Conservation (phyloP, 2,888 invertebrate genomes). For the Dryobota labecula region DNA sequence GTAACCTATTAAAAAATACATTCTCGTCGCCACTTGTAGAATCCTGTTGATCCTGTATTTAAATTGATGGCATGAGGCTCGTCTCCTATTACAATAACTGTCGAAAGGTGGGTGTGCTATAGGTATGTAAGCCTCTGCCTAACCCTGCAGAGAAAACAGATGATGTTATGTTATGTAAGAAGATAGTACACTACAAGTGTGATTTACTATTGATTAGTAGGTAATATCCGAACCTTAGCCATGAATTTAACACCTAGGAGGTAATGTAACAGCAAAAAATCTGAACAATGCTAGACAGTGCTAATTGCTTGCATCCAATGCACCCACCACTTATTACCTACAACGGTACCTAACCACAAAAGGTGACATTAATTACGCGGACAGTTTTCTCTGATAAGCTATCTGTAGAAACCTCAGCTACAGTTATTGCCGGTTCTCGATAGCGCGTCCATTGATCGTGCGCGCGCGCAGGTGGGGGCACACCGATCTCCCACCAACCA, state of each 20-base stretch:
- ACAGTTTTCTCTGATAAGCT: conserved; percentile 78
- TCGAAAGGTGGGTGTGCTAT: neutral
- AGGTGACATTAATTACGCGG: conserved; percentile 59
- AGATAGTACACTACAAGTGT: neutral
- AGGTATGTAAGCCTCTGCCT: neutral
- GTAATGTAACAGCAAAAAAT: neutral
- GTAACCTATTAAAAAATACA: too few relatives aligned
- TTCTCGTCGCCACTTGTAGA: too few relatives aligned
- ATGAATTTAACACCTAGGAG: neutral
- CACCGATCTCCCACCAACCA: conserved; percentile 73
- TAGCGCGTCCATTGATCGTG: conserved; percentile 76
- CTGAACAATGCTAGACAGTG: conserved; percentile 19
- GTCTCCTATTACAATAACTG: too few relatives aligned
- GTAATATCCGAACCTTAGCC: neutral
- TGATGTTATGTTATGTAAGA: neutral
- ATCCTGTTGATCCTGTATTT: too few relatives aligned
- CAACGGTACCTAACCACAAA: conserved; percentile 62
- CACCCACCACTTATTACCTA: conserved; percentile 42
- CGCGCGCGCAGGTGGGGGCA: conserved; percentile 80
- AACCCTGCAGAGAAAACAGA: neutral
- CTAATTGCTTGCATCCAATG: conserved; percentile 35
- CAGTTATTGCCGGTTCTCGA: conserved; percentile 70
- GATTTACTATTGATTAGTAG: neutral
- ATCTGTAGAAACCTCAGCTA: conserved; percentile 80
- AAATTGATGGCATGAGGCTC: too few relatives aligned